These are phyloP conservation scores for Antheraea assamensis DNA, from an alignment of 2,888 invertebrate species.

Conservation along the genomic window DNA sequence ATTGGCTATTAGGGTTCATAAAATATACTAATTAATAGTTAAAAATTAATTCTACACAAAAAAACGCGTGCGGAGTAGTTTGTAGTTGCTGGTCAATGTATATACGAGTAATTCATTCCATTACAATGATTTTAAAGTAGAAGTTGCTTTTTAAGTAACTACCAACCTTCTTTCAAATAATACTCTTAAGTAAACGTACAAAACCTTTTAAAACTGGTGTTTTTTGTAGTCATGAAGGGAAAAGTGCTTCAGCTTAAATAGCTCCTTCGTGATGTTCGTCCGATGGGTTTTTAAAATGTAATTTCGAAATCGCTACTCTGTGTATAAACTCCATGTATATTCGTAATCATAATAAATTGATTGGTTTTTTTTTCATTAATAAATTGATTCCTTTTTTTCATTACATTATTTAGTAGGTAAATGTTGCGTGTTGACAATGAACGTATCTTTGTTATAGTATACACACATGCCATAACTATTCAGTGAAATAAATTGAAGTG, in stretches of 20 bases:
- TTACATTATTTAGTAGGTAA: too few relatives aligned
- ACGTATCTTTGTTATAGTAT: background rate
- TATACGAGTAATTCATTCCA: background rate
- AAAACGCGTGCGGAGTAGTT: background rate
- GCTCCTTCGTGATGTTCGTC: background rate
- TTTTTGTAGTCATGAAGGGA: background rate
- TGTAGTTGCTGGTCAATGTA: background rate
- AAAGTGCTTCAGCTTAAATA: conserved; percentile 1
- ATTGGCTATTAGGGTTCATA: too few relatives aligned
- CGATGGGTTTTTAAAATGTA: background rate
- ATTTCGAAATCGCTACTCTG: background rate
- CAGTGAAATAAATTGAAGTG: background rate
- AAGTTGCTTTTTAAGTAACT: background rate
- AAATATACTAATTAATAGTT: too few relatives aligned
- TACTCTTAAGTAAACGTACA: conserved; percentile 3
- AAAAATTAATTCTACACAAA: too few relatives aligned
- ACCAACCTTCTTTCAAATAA: background rate
- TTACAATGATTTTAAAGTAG: background rate
- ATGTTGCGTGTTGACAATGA: background rate
- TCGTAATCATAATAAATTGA: background rate
- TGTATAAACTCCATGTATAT: too few relatives aligned
- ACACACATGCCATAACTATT: background rate
- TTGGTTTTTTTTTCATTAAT: background rate
- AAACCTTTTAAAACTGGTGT: background rate
- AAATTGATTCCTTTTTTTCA: too few relatives aligned